These are phyloP conservation scores for Empidonax traillii DNA, from an alignment of 2,113 vertebrate genomes.

Conservation along the genomic window DNA sequence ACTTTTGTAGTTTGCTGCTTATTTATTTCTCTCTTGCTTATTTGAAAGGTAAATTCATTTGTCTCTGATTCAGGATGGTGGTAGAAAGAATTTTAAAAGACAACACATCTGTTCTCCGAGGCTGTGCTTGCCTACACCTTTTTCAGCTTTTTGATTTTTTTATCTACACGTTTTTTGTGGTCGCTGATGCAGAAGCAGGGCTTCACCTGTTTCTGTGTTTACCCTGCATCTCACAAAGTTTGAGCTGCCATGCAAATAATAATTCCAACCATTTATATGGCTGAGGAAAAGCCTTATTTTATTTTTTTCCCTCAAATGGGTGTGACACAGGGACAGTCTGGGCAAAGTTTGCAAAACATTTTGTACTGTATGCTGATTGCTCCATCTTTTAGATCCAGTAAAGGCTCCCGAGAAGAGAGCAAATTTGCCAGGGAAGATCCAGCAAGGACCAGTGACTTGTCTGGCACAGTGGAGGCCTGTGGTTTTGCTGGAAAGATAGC, in stretches of 20 bases:
- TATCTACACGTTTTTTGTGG: not conserved
- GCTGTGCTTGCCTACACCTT: not conserved
- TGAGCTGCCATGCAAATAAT: not conserved
- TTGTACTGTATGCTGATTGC: constrained; percentile 30
- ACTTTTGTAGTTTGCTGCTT: not conserved
- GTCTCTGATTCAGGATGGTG: not conserved
- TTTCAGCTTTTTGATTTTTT: not conserved
- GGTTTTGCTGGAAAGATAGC: not conserved
- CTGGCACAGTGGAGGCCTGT: not conserved
- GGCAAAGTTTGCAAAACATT: not conserved
- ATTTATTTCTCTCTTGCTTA: not conserved
- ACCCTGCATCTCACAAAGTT: not conserved
- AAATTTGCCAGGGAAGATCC: not conserved
- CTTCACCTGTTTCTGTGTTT: not conserved
- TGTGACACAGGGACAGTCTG: constrained; percentile 4
- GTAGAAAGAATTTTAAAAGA: not conserved
- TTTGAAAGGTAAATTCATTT: not conserved
- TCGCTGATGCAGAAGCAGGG: not conserved
- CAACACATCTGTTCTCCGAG: not conserved
- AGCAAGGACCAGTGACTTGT: not conserved
- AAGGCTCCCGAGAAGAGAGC: not conserved
- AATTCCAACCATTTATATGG: not conserved
- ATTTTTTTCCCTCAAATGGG: constrained; percentile 11
- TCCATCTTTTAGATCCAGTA: not conserved
- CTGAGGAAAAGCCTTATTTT: constrained; percentile 10